phyloP scores from a whole-genome alignment of 1,140 invertebrate genomes.

The Chrysoperla carnea region DNA sequence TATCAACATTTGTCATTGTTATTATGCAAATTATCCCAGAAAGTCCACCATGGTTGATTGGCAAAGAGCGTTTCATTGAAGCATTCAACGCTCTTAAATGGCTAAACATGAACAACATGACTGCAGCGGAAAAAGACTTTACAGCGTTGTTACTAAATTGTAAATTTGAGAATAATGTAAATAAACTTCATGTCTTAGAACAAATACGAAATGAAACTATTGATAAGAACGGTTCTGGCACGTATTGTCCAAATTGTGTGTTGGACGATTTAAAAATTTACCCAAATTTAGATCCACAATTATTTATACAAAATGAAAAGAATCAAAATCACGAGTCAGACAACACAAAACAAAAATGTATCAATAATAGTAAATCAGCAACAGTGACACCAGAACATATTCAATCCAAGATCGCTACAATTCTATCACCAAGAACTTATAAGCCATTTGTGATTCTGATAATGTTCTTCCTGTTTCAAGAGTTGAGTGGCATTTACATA shows the following conservation, averaged over 20 bases:
- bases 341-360: too few relatives aligned
- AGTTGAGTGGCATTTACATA: slow-evolving; percentile 53
- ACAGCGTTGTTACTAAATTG: slow-evolving; percentile 15
- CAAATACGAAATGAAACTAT: too few relatives aligned
- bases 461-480: slow-evolving; percentile 47
- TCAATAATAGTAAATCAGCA: too few relatives aligned
- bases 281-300: too few relatives aligned
- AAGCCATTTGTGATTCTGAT: slow-evolving; percentile 46
- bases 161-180: slow-evolving; percentile 18
- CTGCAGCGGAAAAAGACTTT: slow-evolving; percentile 31
- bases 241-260: too few relatives aligned
- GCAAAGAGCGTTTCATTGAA: slow-evolving; percentile 31
- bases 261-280: too few relatives aligned
- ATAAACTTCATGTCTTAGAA: slow-evolving; percentile 5
- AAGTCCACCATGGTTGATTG: slow-evolving; percentile 41
- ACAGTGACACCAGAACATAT: too few relatives aligned
- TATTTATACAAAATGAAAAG: too few relatives aligned
- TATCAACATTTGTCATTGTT: slow-evolving; percentile 34
- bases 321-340: too few relatives aligned
- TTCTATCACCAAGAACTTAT: slow-evolving; percentile 22
- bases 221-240: too few relatives aligned
- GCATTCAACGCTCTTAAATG: slow-evolving; percentile 33
- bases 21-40: slow-evolving; percentile 47
- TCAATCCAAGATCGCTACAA: too few relatives aligned
- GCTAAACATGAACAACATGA: slow-evolving; percentile 30